A percentile compares a stretch with the other conserved stretches of the same genome.
Conservation (phyloP, 2,888 invertebrate genomes). For the Dicyrtomina minuta region DNA sequence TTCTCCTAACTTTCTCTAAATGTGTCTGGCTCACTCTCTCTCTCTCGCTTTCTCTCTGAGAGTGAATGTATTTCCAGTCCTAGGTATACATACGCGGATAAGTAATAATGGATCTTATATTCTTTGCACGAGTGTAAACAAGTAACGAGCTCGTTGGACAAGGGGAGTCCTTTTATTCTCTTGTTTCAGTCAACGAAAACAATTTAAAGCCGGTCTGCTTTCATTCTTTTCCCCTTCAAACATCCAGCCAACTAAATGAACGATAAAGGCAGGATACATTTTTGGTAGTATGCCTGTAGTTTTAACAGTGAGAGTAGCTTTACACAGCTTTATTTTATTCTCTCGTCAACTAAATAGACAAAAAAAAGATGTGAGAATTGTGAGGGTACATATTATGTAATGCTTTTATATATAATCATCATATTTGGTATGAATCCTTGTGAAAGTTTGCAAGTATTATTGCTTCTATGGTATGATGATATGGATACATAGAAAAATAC, state of each 20-base stretch:
- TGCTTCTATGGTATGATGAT: no score
- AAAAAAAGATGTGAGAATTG: no score
- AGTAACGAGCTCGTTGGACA: neutral
- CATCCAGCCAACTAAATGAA: neutral
- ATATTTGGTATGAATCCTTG: no score
- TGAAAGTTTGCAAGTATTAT: no score
- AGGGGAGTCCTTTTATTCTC: slow-evolving; percentile 20
- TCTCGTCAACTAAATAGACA: no score
- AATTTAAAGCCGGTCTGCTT: slow-evolving; percentile 19
- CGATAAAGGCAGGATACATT: no score
- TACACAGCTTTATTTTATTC: no score
- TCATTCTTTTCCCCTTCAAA: neutral
- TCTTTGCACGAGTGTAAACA: slow-evolving; percentile 17
- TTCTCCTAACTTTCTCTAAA: neutral
- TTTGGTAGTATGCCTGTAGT: no score
- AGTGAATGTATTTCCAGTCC: neutral
- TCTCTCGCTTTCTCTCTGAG: neutral
- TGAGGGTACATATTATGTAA: no score
- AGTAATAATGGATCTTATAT: neutral
- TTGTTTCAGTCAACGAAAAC: slow-evolving; percentile 25
- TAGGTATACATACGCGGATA: neutral
- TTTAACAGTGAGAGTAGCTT: no score
- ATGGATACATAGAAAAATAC: no score
- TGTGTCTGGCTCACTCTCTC: neutral
- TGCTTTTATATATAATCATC: no score